Conservation (phyloP, 1,140 invertebrate genomes). For the Anagrus nilaparvatae region DNA sequence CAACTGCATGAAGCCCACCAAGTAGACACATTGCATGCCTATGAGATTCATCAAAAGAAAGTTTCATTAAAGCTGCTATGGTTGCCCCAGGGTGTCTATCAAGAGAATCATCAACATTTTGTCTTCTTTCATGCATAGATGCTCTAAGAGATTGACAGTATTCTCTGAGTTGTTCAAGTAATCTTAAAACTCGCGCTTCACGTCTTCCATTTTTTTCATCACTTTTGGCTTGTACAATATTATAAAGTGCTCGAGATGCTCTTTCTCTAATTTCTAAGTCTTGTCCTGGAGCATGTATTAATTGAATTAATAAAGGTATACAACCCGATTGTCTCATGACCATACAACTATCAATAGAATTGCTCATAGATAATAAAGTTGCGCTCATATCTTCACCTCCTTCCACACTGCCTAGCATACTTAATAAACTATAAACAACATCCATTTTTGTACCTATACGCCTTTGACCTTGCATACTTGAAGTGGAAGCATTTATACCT, state of each 20-base stretch:
- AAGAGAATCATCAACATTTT: constrained; percentile 52
- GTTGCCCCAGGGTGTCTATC: constrained; percentile 70
- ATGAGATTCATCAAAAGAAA: constrained; percentile 94
- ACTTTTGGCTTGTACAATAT: constrained; percentile 85
- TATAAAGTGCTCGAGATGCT: constrained; percentile 78
- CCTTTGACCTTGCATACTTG: constrained; percentile 44
- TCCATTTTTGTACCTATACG: constrained; percentile 73
- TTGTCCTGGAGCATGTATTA: constrained; percentile 71
- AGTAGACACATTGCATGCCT: constrained; percentile 88
- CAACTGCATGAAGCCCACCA: constrained; percentile 83
- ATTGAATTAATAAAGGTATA: constrained; percentile 82
- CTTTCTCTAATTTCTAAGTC: constrained; percentile 61
- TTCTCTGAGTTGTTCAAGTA: constrained; percentile 71
- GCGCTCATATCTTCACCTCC: constrained; percentile 80
- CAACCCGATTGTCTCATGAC: constrained; percentile 87
- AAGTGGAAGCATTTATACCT: constrained; percentile 27
- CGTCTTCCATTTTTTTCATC: constrained; percentile 81
- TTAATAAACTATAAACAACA: constrained; percentile 83
- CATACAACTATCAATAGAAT: constrained; percentile 79
- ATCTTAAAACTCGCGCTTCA: constrained; percentile 73
- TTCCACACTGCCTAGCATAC: constrained; percentile 74
- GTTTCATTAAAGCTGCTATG: constrained; percentile 89
- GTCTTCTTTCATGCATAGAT: constrained; percentile 21
- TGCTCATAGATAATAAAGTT: constrained; percentile 81
- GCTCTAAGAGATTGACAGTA: constrained; percentile 52